Evolutionary conservation across 1,140 invertebrate species (phyloP).

Genomic region (Halesus radiatus): DNA sequence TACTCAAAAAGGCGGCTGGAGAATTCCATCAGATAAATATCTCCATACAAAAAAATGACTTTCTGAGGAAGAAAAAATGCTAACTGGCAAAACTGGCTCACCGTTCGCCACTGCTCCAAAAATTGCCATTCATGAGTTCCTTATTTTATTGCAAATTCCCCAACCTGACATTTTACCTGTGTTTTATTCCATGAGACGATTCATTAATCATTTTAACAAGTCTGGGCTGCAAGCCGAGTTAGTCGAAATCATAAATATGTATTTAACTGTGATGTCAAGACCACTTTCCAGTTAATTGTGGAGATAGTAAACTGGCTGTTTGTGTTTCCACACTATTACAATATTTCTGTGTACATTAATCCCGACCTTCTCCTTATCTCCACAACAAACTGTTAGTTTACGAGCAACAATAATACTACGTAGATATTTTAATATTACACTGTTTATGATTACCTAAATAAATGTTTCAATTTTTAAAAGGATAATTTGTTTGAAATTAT

Average conservation of each 20-base stretch:
- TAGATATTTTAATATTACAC: slow-evolving; percentile 23
- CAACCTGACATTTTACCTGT: too few relatives aligned
- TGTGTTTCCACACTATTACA: slow-evolving; percentile 10
- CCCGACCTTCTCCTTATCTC: neutral
- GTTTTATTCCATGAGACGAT: neutral
- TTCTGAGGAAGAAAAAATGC: too few relatives aligned
- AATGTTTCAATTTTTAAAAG: slow-evolving; percentile 37
- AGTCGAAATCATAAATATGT: slow-evolving; percentile 40
- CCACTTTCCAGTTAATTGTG: slow-evolving; percentile 48
- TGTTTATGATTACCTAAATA: slow-evolving; percentile 31
- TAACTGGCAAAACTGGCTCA: too few relatives aligned
- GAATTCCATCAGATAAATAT: too few relatives aligned
- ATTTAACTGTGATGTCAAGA: slow-evolving; percentile 54
- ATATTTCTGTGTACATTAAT: neutral
- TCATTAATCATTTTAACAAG: neutral
- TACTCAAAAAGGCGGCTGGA: too few relatives aligned
- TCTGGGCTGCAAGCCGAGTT: neutral
- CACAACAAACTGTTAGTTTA: slow-evolving; percentile 30
- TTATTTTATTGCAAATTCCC: too few relatives aligned
- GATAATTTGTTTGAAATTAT: neutral
- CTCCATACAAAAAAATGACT: too few relatives aligned
- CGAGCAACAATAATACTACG: slow-evolving; percentile 26
- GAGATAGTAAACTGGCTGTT: slow-evolving; percentile 17
- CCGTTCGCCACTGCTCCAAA: too few relatives aligned
- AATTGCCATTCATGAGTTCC: too few relatives aligned